Base-by-base conservation (phyloP, 1,140 invertebrate genomes). In the Aphelinus atriplicis region DNA sequence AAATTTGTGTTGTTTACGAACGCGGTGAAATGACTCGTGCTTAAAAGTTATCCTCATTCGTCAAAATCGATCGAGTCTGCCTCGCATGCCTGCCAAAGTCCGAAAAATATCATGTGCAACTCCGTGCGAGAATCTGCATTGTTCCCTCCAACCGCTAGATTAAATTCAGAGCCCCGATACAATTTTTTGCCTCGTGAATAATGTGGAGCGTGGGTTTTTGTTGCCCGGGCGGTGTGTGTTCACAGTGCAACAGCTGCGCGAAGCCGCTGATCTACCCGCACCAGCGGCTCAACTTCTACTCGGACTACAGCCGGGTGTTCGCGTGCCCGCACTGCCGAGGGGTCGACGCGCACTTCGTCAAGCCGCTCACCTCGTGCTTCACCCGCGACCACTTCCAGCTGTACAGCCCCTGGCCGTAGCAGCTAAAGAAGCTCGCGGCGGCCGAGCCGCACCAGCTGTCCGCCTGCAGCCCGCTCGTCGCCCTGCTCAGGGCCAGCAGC, bases 341-440 rank as follows among this genome's bases (percentile, higher is more conserved):
- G 10, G 90, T 96, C 75, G 97, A 98, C 88, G 94, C 94, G 53
- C 97, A 99, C 89, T 98, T 98, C 87, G 95, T 97, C 75, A 97
- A 98, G 88, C 94, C 95, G 10, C 87, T 97, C 79, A 89, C 91
- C 51, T 92, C 91, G 85, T 95, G 93, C 89, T 95, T 93, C 90
- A 92, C 92, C 79, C 93, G 93, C 86, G 90, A 92, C 83, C 87
- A 90, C 74, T 90, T 90, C 82, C 92, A 92, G 84, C 86, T 92
- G 43, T 92, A 90, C 84, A 91, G 91, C 87, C 91, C 91, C 90
- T 94, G 94, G 93, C 94, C 94, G 93, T 95, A 95, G 94, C 94
- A 83, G 84, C 7, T 61, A 71, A 43, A 45, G 67, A 65, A 60
- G 48, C 56, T 71, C 58, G 60, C 73, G 61, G 74, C 51, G 10